Evolutionary conservation across 2,113 vertebrate species (phyloP).

Genomic region (Eptatretus burgeri): DNA sequence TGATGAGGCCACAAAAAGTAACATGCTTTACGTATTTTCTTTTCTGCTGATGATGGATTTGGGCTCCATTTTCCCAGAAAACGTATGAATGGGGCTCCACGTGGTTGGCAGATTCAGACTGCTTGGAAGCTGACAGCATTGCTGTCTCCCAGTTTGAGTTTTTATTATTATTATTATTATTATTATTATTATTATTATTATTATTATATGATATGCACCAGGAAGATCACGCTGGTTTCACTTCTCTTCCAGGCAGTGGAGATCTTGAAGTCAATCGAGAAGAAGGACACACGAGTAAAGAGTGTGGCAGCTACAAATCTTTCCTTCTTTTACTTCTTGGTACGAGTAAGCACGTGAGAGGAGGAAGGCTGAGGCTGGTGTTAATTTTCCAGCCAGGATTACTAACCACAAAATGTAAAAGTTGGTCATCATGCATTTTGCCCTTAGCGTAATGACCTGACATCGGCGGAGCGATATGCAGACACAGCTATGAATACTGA

Average conservation of each 20-base stretch:
- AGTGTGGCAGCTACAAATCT: conserved; percentile 86
- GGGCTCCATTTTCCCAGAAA: no score
- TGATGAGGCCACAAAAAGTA: no score
- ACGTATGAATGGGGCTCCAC: no score
- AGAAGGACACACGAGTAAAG: conserved; percentile 76
- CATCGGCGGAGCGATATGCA: conserved; percentile 54
- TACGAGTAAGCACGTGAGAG: conserved; percentile 16
- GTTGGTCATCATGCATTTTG: conserved; percentile 8
- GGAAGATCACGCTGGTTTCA: neutral
- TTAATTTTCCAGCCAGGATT: no score
- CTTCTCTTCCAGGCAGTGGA: conserved; percentile 38
- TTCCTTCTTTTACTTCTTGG: conserved; percentile 65
- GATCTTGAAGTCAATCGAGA: conserved; percentile 76
- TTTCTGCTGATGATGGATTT: no score
- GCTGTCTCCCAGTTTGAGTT: neutral
- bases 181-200: neutral
- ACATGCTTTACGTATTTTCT: no score
- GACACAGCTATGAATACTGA: conserved; percentile 68
- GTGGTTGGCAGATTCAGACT: no score
- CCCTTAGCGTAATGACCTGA: conserved; percentile 48
- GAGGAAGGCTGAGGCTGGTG: no score
- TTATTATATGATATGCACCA: neutral
- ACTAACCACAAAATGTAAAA: no score
- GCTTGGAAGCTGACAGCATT: neutral
- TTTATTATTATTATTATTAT: neutral